A percentile compares a stretch with the other conserved stretches of the same genome.
phyloP scores from a whole-genome alignment of 37 sponge, comb jelly and placozoan species.

The Dysidea cf. avara region DNA sequence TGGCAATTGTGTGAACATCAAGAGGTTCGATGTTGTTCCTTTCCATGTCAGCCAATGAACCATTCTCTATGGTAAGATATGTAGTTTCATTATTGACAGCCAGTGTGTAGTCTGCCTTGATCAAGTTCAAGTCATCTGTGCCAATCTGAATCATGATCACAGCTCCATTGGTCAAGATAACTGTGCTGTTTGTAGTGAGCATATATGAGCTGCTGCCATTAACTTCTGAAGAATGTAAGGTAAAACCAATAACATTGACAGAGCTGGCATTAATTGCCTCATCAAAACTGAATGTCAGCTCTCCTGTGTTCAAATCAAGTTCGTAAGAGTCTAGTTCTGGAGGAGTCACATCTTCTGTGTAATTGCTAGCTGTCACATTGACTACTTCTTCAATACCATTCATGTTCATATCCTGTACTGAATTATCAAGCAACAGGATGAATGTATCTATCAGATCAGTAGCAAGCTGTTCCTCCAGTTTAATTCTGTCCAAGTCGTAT shows the following conservation, averaged over 20 bases:
- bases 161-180: conserved; percentile 30
- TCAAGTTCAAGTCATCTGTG: conserved; percentile 63
- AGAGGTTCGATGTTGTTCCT: conserved; percentile 38
- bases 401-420: conserved; percentile 64
- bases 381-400: conserved; percentile 22
- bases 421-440: conserved; percentile 18
- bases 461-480: conserved; percentile 52
- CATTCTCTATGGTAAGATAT: conserved; percentile 46
- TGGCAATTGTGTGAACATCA: conserved; percentile 8
- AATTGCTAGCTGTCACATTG: conserved; percentile 2
- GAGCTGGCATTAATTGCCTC: conserved; percentile 69
- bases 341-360: conserved; percentile 48
- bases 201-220: conserved; percentile 14
- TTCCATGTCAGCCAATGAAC: conserved; percentile 65
- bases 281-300: conserved; percentile 53
- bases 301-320: conserved; percentile 67
- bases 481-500: conserved; percentile 63
- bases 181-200: conserved; percentile 32
- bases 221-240: conserved; percentile 26
- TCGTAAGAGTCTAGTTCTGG: conserved; percentile 54
- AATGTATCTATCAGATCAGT: conserved; percentile 53
- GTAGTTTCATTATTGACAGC: conserved; percentile 49
- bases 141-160: conserved; percentile 60
- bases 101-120: conserved; percentile 59
- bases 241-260: conserved; percentile 43